Percentiles rank a stretch among this genome's conserved stretches.
These are phyloP conservation scores for Paragorgia papillata DNA, from an alignment of 92 coral and sea anemone genomes.

Conservation along the genomic window DNA sequence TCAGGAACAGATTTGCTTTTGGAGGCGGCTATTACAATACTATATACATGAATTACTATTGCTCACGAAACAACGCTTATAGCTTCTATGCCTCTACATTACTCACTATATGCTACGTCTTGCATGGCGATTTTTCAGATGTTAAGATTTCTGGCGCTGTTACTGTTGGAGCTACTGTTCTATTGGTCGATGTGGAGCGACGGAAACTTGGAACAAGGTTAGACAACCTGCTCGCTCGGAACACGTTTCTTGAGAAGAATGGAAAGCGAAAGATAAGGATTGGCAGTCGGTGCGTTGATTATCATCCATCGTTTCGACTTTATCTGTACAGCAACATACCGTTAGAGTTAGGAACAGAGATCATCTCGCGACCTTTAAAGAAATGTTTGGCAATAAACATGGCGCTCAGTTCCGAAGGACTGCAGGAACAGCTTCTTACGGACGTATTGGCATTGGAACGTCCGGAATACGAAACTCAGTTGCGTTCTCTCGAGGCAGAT, in stretches of 20 bases:
- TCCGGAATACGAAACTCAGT: conserved; percentile 88
- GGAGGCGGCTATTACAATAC: too few species aligned
- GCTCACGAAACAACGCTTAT: too few species aligned
- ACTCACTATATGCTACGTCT: too few species aligned
- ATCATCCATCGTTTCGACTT: conserved; percentile 83
- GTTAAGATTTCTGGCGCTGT: conserved; percentile 67
- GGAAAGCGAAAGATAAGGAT: conserved; percentile 63
- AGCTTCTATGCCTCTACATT: too few species aligned
- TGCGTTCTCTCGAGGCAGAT: conserved; percentile 81
- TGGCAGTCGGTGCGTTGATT: conserved; percentile 75
- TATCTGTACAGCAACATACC: conserved; percentile 83
- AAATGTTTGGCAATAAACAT: conserved; percentile 72
- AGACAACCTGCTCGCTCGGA: conserved; percentile 75
- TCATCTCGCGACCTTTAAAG: conserved; percentile 68
- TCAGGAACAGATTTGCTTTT: too few species aligned
- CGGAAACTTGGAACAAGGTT: conserved; percentile 68
- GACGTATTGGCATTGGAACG: conserved; percentile 84
- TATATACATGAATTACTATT: too few species aligned
- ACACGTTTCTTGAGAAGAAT: conserved; percentile 68
- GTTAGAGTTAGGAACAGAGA: conserved; percentile 73
- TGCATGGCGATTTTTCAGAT: not conserved
- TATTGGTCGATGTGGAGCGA: conserved; percentile 84
- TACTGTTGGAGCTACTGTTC: conserved; percentile 73
- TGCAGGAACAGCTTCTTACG: conserved; percentile 64
- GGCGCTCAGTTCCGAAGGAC: conserved; percentile 81